phyloP scores from a whole-genome alignment of 2,797 vertebrate genomes.

The Aeoliscus strigatus region DNA sequence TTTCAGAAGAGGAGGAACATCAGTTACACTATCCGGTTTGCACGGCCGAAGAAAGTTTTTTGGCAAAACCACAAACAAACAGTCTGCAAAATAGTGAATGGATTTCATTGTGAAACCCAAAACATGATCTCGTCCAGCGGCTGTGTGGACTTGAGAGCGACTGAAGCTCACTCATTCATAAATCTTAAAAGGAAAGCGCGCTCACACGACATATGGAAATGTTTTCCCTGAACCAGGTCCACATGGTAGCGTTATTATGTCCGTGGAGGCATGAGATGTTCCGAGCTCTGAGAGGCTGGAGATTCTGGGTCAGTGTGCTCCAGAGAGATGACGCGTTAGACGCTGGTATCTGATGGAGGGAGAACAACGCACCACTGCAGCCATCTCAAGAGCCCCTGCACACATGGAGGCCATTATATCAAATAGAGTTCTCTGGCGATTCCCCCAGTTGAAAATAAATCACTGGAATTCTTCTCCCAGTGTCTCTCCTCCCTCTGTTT shows the following conservation, averaged over 20 bases:
- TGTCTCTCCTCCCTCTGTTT: constrained; percentile 19
- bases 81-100: constrained; percentile 22
- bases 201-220: constrained; percentile 66
- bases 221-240: constrained; percentile 61
- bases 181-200: constrained; percentile 64
- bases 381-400: constrained; percentile 49
- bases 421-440: constrained; percentile 60
- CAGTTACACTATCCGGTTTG: constrained; percentile 23
- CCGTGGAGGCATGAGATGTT: constrained; percentile 46
- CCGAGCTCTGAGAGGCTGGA: constrained; percentile 31
- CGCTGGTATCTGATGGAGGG: constrained; percentile 54
- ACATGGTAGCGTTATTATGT: constrained; percentile 61
- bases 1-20: constrained; percentile 37
- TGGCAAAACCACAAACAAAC: constrained; percentile 51
- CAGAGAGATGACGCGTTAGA: constrained; percentile 49
- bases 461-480: constrained; percentile 47
- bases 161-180: constrained; percentile 70
- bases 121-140: constrained; percentile 46
- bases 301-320: constrained; percentile 33
- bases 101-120: constrained; percentile 56
- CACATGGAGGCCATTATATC: constrained; percentile 69
- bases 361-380: constrained; percentile 27
- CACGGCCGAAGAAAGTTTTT: constrained; percentile 26
- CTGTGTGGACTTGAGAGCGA: constrained; percentile 27
- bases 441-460: constrained; percentile 57